Base-by-base conservation (phyloP, 2,888 invertebrate species). In the Trissonchulus latispiculum region DNA sequence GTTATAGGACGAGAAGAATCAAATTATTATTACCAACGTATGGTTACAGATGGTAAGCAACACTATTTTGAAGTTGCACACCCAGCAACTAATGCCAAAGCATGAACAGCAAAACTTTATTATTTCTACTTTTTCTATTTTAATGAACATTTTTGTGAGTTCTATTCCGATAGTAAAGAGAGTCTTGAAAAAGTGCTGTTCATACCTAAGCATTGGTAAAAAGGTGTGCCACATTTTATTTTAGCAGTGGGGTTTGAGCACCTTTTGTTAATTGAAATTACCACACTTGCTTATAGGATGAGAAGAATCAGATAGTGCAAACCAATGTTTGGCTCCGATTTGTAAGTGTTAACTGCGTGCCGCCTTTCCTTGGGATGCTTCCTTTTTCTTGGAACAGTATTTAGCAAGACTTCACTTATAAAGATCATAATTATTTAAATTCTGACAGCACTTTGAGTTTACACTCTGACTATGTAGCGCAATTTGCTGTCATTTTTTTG, bases 251-350 rank as follows among this genome's bases (percentile, higher is more conserved):
- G 8, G 8, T 48, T 48, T 48, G 48, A 15, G 48, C 8, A 8
- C 48, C 48, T 8, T 8, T 23, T 23, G 8, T 48, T 23, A 48
- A 8, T 23, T 48, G 48, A n/a, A n/a, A n/a, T n/a, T n/a, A n/a
- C n/a, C n/a, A n/a, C n/a, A n/a, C n/a, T n/a, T 68, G 23, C 35
- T 88, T 90, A 86, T 90, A 96, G 95, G 95, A 96, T 87, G 96
- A 96, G 90, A 96, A 95, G 89, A 95, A 93, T 88, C 95, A 95
- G 90, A 93, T 95, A 87, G 90, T 95, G 87, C 92, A 93, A 85
- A 93, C 94, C 86, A 95, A 95, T 89, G 91, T 94, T 87, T 95
- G 95, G 95, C 90, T 95, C 85, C 92, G 93, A 88, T 89, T 95
- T 92, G 94, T 95, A 90, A 70, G 33, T 36, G 29, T 76, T 77